phyloP scores from a whole-genome alignment of 2,888 invertebrate genomes.

The Diabrotica balteata region DNA sequence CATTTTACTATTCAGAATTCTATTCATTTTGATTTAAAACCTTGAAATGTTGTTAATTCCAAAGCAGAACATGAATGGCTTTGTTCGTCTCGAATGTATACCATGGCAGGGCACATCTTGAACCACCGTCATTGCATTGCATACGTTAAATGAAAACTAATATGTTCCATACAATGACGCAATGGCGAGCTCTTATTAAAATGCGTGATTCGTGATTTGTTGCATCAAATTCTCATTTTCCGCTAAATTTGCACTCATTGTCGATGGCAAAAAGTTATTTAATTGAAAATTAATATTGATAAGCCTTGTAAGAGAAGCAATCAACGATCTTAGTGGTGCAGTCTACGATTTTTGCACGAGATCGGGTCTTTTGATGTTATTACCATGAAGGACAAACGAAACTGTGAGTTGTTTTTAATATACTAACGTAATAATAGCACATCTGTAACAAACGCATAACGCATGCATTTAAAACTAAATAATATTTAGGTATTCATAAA shows the following conservation, averaged over 20 bases:
- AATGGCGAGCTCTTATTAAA: slow-evolving; percentile 27
- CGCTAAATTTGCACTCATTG: slow-evolving; percentile 32
- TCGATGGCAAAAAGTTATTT: slow-evolving; percentile 30
- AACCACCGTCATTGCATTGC: slow-evolving; percentile 1
- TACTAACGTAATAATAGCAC: too few species aligned
- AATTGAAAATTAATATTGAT: slow-evolving; percentile 28
- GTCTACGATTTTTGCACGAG: too few species aligned
- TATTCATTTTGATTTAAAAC: slow-evolving; percentile 10
- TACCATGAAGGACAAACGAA: too few species aligned
- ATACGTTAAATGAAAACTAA: slow-evolving; percentile 19
- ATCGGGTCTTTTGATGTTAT: too few species aligned
- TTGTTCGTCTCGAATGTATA: slow-evolving; percentile 5
- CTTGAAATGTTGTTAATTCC: slow-evolving; percentile 13
- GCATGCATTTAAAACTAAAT: too few species aligned
- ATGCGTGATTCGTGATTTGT: slow-evolving; percentile 30
- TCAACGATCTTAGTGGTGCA: slow-evolving; percentile 13
- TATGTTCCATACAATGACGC: slow-evolving; percentile 18
- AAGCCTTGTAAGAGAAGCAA: slow-evolving; percentile 14
- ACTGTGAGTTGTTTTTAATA: too few species aligned
- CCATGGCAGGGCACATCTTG: slow-evolving; percentile 7
- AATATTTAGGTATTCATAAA: too few species aligned
- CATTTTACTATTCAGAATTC: slow-evolving; percentile 5
- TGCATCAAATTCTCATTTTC: slow-evolving; percentile 36
- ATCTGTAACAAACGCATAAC: too few species aligned
- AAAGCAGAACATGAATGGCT: slow-evolving; percentile 9